Evolutionary conservation across 2,113 vertebrate genomes (phyloP), one percentile per base, ranked within the genome.

Genomic region (Indri indri): DNA sequence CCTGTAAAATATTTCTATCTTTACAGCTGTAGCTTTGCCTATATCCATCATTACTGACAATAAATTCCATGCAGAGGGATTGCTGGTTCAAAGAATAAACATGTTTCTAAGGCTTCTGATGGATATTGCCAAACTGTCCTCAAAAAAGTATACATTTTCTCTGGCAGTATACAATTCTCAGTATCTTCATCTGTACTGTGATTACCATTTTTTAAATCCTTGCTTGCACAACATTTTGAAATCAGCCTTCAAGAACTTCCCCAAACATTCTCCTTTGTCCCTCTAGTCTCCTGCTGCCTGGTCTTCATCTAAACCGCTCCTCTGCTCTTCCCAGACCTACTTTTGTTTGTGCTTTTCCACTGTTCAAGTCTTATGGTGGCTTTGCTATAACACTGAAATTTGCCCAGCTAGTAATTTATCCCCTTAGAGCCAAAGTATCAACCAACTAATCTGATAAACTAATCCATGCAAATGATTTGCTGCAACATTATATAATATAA

Each of bases 401-500:
- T 93, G 71, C 83, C 74, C 70, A n/a, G 22, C 40, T 52, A 70
- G 65, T 70, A 54, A 79, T 88, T 94, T 74, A 93, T 83, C 57
- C 54, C 30, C 50, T 91, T 85, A 79, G 42, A 68, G 54, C 23
- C 54, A 65, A 87, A 97, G 32, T 86, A 73, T 82, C 81, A 92
- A 50, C 32, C 30, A 54, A 79, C 16, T 94, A 94, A 96, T 96
- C 94, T 76, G 50, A 83, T 34, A 74, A 86, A 79, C 22, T 45
- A 92, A 96, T 79, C 61, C 45, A 57, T 50, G 42, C 54, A 81
- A 65, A 89, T 27, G 32, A 59, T 76, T 87, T 30, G 50, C 30
- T 94, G 76, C 10, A 92, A 52, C 54, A 47, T 16, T 23, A 17
- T 37, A 14, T 40, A 90, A 52, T 40, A 30, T 65, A 94, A 88